Evolutionary conservation across 1,140 invertebrate genomes (phyloP).

Genomic region (Tyrophagus putrescentiae): DNA sequence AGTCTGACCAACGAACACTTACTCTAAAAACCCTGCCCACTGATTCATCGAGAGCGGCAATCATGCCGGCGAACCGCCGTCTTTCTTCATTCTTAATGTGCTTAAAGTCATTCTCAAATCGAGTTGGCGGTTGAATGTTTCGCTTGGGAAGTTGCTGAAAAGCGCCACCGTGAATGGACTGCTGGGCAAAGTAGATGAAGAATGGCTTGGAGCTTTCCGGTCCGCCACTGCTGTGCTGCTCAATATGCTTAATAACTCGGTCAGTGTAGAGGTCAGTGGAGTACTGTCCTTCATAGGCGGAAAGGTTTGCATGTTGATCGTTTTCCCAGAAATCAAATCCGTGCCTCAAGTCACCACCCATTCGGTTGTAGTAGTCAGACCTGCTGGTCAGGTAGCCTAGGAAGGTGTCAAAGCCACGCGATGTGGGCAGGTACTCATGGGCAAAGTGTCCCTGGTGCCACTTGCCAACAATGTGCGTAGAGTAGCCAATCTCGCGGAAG

Average conservation of each 20-base stretch:
- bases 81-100: conserved; percentile 23
- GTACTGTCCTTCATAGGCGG: conserved; percentile 61
- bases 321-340: conserved; percentile 39
- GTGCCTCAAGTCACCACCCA: conserved; percentile 9
- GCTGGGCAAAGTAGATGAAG: conserved; percentile 68
- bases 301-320: conserved; percentile 51
- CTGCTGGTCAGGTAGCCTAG: conserved; percentile 66
- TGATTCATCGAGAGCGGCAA: conserved; percentile 65
- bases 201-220: conserved; percentile 52
- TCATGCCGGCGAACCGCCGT: conserved; percentile 45
- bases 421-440: conserved; percentile 54
- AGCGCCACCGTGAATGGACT: conserved; percentile 69
- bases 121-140: conserved; percentile 23
- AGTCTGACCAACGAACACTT: no score
- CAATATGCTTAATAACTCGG: conserved; percentile 53
- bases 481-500: conserved; percentile 56
- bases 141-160: conserved; percentile 57
- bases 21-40: conserved; percentile 62
- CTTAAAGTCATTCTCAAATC: conserved; percentile 17
- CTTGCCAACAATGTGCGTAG: conserved; percentile 71
- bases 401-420: conserved; percentile 62
- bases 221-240: no score
- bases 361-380: conserved; percentile 64
- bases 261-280: conserved; percentile 65
- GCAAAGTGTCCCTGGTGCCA: conserved; percentile 65